Evolutionary conservation across 2,797 vertebrate species (phyloP).

Genomic region (Phalanger gymnotis): DNA sequence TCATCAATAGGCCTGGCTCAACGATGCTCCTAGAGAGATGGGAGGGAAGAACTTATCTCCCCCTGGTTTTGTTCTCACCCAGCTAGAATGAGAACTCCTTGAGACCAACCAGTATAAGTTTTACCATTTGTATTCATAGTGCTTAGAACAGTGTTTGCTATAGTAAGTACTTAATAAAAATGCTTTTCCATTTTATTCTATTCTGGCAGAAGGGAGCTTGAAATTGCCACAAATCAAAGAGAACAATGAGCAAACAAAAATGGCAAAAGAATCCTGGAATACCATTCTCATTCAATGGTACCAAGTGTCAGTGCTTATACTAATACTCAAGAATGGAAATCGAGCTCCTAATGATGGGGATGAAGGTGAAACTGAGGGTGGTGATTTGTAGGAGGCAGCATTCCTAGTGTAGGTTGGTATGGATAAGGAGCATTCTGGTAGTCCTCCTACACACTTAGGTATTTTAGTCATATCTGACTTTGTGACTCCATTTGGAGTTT

Average conservation of each 20-base stretch:
- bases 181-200: background rate
- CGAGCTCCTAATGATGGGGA: background rate
- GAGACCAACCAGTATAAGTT: too few relatives aligned
- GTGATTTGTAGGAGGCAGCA: background rate
- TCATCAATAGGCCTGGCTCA: too few relatives aligned
- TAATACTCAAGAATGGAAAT: background rate
- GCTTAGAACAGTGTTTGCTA: background rate
- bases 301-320: background rate
- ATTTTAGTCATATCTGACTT: too few relatives aligned
- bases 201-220: background rate
- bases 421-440: background rate
- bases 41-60: too few relatives aligned
- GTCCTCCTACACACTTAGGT: background rate
- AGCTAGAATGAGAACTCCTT: too few relatives aligned
- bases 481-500: too few relatives aligned
- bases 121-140: background rate
- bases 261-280: background rate
- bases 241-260: background rate
- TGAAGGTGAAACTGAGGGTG: background rate
- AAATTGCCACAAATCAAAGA: background rate
- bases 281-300: background rate
- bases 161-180: background rate
- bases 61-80: too few relatives aligned
- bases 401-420: background rate
- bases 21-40: too few relatives aligned